phyloP scores from a whole-genome alignment of 2,888 invertebrate species.

The Strigamia transsilvanica region DNA sequence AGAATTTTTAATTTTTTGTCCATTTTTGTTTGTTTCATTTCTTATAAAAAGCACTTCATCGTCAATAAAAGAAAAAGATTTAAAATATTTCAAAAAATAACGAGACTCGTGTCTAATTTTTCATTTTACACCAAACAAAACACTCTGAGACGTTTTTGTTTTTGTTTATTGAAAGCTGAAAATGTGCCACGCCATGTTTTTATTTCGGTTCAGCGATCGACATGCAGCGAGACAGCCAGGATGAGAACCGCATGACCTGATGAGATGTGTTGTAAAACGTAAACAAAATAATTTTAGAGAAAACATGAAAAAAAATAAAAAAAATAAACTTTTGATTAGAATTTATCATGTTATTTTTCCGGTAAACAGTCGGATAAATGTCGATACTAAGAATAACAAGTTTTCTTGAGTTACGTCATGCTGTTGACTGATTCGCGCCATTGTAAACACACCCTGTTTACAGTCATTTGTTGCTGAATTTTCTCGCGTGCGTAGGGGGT shows the following conservation, averaged over 20 bases:
- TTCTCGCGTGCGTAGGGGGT: neutral
- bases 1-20: neutral
- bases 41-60: constrained; percentile 18
- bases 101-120: neutral
- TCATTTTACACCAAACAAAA: neutral
- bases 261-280: neutral
- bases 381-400: neutral
- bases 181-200: neutral
- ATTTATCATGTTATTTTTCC: no score
- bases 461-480: constrained; percentile 4
- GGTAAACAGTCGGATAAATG: no score
- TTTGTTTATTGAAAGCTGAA: neutral
- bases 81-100: neutral
- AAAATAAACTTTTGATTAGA: no score
- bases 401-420: constrained; percentile 1
- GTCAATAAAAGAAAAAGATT: constrained; percentile 17
- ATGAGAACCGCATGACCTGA: constrained; percentile 9
- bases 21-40: neutral
- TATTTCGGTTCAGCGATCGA: neutral
- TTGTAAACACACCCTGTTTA: constrained; percentile 20
- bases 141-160: neutral
- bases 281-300: neutral
- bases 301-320: neutral
- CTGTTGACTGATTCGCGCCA: neutral
- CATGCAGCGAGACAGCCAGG: neutral